A percentile compares a stretch with the other conserved stretches of the same genome.
These are phyloP conservation scores for Hyalella azteca DNA, from an alignment of 2,888 invertebrate genomes.

Conservation along the genomic window DNA sequence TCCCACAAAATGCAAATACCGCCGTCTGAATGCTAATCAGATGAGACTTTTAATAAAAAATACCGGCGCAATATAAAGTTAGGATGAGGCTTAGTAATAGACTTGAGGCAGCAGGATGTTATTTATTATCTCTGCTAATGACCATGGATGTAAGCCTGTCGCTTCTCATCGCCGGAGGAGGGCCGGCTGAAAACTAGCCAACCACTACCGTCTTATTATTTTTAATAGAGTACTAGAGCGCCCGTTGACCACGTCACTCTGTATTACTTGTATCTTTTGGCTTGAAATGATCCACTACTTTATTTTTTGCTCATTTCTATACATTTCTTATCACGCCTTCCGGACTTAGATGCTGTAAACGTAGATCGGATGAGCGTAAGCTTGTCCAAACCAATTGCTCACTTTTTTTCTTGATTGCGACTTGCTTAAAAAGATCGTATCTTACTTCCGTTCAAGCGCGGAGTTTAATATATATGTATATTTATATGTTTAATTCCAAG, in stretches of 20 bases:
- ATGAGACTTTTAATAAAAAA: conserved; percentile 13
- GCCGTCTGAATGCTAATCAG: conserved; percentile 10
- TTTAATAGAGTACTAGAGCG: background rate
- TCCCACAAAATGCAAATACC: background rate
- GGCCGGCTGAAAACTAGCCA: too few species aligned
- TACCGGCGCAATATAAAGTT: conserved; percentile 14
- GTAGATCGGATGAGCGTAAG: too few species aligned
- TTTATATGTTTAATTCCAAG: too few species aligned
- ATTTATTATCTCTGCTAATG: conserved; percentile 4
- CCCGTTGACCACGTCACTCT: background rate
- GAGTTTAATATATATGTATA: too few species aligned
- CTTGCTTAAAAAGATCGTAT: too few species aligned
- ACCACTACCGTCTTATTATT: too few species aligned
- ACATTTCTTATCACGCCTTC: too few species aligned
- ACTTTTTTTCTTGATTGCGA: too few species aligned
- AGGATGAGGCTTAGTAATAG: background rate
- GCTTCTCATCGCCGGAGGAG: background rate
- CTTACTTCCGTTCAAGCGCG: too few species aligned
- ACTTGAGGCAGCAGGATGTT: background rate
- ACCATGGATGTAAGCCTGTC: background rate
- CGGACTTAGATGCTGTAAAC: too few species aligned
- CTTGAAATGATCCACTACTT: background rate
- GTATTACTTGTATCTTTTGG: background rate
- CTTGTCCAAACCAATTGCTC: too few species aligned
- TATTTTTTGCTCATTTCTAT: too few species aligned